Base-by-base conservation (phyloP, 2,113 vertebrate genomes). In the Empidonax traillii region DNA sequence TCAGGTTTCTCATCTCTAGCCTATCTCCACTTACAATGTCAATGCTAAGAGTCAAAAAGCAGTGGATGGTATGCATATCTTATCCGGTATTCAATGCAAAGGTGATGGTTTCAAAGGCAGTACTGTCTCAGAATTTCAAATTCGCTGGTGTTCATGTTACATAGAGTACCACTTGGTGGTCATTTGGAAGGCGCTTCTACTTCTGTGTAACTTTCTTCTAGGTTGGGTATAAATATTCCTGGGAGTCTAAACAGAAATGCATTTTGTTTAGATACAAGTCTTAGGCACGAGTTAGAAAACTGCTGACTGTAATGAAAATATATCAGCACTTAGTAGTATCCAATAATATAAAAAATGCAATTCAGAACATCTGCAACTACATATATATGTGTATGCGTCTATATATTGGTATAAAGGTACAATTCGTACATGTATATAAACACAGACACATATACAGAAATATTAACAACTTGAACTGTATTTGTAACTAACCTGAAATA, bases 131-230 rank as follows among this genome's bases (percentile, higher is more conserved):
- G 93, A 96, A 97, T 96, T 96, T 96, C 94, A 96, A 97, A 98
- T 94, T 98, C 98, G 98, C 99, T 99, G 98, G 98, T 99, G 98
- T 98, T 96, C 89, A 74, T 75, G 95, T 97, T 91, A 97, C 90
- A 96, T 93, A 95, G 88, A 92, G 97, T 96, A 97, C 97, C 97
- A 98, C 98, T 96, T 93, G 93, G 96, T 98, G 98, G 96, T 88
- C 96, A 79, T 87, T 84, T 94, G 96, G 96, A 98, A 98, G 98
- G 98, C 97, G 98, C 98, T 99, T 98, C 97, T 98, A 91, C 95
- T 97, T 97, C 95, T 96, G 95, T 96, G 86, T 96, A 94, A 93
- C 76, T 96, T 96, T 95, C 96, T 97, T 97, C 89, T 96, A 96
- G 94, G 91, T 96, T 96, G 97, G 97, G 94, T 98, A 98, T 96